Evolutionary conservation across 1,140 invertebrate species (phyloP).

Genomic region (Cotesia chilonis): DNA sequence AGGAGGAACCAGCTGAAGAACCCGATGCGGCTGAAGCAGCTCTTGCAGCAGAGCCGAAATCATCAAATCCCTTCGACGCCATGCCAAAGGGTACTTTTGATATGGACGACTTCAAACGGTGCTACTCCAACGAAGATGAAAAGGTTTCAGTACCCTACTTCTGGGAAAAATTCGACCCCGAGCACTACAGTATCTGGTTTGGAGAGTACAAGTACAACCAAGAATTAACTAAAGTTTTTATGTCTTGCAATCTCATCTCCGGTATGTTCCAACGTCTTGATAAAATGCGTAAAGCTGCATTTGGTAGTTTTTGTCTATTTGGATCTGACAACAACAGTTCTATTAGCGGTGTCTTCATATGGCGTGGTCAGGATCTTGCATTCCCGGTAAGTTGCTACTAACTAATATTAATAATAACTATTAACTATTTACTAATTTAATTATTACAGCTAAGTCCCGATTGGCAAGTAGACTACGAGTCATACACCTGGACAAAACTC

Average conservation of each 20-base stretch:
- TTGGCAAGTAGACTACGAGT: constrained; percentile 97
- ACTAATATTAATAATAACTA: not conserved
- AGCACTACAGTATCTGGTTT: constrained; percentile 97
- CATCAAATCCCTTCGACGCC: constrained; percentile 90
- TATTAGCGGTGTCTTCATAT: constrained; percentile 97
- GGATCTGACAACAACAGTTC: constrained; percentile 91
- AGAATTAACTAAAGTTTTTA: constrained; percentile 83
- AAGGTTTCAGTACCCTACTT: constrained; percentile 95
- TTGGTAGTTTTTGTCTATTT: constrained; percentile 93
- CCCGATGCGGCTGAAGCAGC: constrained; percentile 75
- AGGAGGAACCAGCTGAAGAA: constrained; percentile 70
- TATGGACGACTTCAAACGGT: constrained; percentile 97
- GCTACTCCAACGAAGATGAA: constrained; percentile 97
- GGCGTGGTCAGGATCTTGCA: constrained; percentile 93
- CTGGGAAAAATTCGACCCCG: constrained; percentile 97
- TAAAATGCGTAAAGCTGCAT: constrained; percentile 96
- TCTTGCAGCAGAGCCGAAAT: constrained; percentile 80
- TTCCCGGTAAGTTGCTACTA: constrained; percentile 73
- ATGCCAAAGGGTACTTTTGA: constrained; percentile 92
- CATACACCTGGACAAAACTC: constrained; percentile 95
- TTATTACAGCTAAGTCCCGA: constrained; percentile 81
- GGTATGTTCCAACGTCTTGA: constrained; percentile 98
- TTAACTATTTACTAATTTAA: not conserved
- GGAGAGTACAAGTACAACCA: constrained; percentile 97
- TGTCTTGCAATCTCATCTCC: constrained; percentile 63